Evolutionary conservation across 1,140 invertebrate genomes (phyloP), one percentile per base, ranked within the genome.

Genomic region (Drosophila pectinifera): DNA sequence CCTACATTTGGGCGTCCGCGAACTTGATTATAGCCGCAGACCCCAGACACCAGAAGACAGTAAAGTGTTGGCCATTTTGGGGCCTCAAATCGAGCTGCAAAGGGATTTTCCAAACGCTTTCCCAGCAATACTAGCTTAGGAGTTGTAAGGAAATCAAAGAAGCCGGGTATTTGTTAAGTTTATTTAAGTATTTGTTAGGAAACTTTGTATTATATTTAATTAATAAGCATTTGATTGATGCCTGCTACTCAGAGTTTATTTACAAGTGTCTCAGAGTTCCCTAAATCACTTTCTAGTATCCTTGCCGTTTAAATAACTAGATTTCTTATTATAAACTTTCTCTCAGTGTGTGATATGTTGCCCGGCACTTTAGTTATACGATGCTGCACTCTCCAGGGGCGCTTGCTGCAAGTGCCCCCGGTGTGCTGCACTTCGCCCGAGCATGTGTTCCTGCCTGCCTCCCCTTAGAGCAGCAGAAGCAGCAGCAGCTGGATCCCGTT

Each of bases 1-100:
- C 51, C 73, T 58, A 75, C 53, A 56, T 76, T 76, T 53, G n/a
- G 13, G 72, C 43, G 42, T 10, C n/a, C n/a, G 7, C 7, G 14
- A 26, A 28, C 36, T 74, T 74, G 72, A 56, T 74, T 46, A 38
- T 41, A 10, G 18, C 59, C 22, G 14, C 34, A 57, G 58, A 62
- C 53, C 22, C 10, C 28, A 36, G 49, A 51, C 49, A 53, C 31
- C 31, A 22, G 26, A 5, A 20, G 28, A 51, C 28, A 22, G 22
- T n/a, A 26, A 28, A 65, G 55, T 46, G 55, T 31, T 65, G 43
- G 59, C 64, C 64, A 51, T 24, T 49, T 67, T 18, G 16, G 24
- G 2, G 22, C 24, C 11, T 41, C 36, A n/a, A 59, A 39, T 36
- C 48, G 42, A 34, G 14, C 39, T 20, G 57, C 18, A 46, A 51